phyloP scores from a whole-genome alignment of 2,113 vertebrate species.

The Lichenostomus cassidix region DNA sequence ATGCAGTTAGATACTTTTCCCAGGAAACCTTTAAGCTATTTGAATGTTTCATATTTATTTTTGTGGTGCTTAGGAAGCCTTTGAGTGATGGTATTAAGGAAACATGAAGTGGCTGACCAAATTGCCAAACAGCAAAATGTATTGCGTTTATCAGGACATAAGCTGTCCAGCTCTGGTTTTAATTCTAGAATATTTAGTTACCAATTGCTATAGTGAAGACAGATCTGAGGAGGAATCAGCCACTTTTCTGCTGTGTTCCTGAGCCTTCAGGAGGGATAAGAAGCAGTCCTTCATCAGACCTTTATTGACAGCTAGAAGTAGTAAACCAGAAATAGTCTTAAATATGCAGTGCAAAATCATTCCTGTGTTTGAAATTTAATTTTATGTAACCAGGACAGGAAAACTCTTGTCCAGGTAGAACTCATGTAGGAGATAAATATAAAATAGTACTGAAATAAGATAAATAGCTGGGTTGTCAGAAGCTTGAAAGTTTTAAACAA shows the following conservation, averaged over 20 bases:
- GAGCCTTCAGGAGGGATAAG: background rate
- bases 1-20: background rate
- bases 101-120: background rate
- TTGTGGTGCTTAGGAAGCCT: background rate
- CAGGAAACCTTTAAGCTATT: background rate
- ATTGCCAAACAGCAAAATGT: background rate
- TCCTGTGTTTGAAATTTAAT: background rate
- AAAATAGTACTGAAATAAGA: background rate
- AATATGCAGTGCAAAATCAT: background rate
- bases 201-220: background rate
- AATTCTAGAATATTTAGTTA: background rate
- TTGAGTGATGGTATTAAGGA: background rate
- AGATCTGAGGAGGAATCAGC: background rate
- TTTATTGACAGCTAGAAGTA: background rate
- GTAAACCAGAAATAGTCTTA: background rate
- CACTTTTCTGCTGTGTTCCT: background rate
- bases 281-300: background rate
- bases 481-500: background rate
- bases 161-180: background rate
- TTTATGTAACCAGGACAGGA: background rate
- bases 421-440: background rate
- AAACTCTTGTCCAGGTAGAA: background rate
- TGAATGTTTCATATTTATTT: background rate
- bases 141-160: background rate
- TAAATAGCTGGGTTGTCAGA: background rate